phyloP scores from a whole-genome alignment of 2,888 invertebrate species.

The Drosophila multiciliata region DNA sequence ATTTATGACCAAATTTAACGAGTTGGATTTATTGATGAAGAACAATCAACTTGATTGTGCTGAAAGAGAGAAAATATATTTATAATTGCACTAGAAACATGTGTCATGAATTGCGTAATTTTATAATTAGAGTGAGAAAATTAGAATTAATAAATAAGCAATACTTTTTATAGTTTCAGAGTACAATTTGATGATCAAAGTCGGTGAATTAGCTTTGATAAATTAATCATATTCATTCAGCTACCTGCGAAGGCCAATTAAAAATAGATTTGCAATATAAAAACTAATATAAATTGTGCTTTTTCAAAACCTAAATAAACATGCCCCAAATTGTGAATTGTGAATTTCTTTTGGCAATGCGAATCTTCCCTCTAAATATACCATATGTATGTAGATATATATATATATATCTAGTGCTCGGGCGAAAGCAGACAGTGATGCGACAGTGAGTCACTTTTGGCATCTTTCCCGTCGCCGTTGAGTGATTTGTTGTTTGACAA shows the following conservation, averaged over 20 bases:
- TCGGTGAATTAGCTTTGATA: neutral
- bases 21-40: neutral
- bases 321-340: conserved; percentile 43
- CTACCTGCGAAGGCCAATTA: conserved; percentile 50
- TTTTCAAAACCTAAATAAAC: conserved; percentile 35
- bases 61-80: neutral
- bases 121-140: neutral
- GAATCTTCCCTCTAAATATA: conserved; percentile 44
- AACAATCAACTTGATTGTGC: neutral
- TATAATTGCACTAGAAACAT: neutral
- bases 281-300: conserved; percentile 22
- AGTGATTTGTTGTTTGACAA: conserved; percentile 70
- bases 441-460: conserved; percentile 64
- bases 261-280: conserved; percentile 45
- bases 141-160: neutral
- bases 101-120: neutral
- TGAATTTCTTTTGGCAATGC: conserved; percentile 38
- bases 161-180: neutral
- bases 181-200: neutral
- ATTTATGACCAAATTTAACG: conserved; percentile 15
- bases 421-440: conserved; percentile 38
- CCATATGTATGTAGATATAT: conserved; percentile 2
- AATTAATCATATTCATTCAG: conserved; percentile 18
- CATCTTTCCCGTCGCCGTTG: conserved; percentile 52
- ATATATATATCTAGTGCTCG: conserved; percentile 32